Conservation (phyloP, 2,797 vertebrate genomes). For the Silurus aristotelis region DNA sequence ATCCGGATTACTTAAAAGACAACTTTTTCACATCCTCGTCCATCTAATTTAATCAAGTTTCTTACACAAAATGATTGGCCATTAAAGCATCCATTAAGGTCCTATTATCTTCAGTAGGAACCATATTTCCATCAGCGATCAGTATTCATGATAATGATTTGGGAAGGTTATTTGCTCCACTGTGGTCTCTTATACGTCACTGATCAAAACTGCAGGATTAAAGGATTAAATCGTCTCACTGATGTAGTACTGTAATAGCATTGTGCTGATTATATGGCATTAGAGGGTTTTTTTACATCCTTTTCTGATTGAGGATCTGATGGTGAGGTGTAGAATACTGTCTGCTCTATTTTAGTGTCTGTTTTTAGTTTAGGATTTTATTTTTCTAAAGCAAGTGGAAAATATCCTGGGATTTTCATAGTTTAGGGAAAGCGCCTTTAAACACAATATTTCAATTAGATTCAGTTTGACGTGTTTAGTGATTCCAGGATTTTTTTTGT, state of each 20-base stretch:
- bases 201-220: conserved; percentile 22
- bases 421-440: neutral
- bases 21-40: neutral
- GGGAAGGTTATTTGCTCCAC: conserved; percentile 5
- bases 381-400: neutral
- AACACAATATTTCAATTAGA: neutral
- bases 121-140: neutral
- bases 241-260: neutral
- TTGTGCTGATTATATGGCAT: neutral
- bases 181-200: neutral
- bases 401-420: neutral
- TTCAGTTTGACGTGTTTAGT: neutral
- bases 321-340: neutral
- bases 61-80: neutral
- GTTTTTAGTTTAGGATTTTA: neutral
- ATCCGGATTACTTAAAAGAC: neutral
- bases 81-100: neutral
- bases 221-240: conserved; percentile 12
- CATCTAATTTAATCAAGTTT: conserved; percentile 12
- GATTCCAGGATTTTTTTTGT: neutral
- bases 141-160: neutral
- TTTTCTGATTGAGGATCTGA: neutral
- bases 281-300: neutral
- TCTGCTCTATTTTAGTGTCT: neutral
- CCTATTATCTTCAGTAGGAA: neutral